Evolutionary conservation across 2,113 vertebrate species (phyloP).

Genomic region (Capreolus pygargus): DNA sequence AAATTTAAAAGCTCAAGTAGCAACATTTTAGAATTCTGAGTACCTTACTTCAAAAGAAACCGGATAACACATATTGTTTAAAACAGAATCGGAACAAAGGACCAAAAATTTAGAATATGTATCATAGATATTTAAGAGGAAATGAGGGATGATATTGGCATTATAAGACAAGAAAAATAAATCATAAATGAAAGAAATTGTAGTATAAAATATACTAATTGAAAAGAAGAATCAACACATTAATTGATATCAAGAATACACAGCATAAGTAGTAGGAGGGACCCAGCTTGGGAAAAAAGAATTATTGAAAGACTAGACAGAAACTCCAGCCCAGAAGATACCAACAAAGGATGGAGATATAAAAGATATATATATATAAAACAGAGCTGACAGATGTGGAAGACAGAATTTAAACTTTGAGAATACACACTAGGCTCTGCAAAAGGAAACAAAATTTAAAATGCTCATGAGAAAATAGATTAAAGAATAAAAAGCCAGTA

Average conservation of each 20-base stretch:
- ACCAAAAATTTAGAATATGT: neutral
- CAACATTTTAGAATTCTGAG: neutral
- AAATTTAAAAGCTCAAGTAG: neutral
- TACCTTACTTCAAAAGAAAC: neutral
- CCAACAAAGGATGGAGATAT: neutral
- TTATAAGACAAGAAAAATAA: neutral
- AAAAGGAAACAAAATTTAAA: neutral
- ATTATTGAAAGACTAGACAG: neutral
- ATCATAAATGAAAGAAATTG: neutral
- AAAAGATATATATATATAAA: neutral
- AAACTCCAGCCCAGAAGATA: neutral
- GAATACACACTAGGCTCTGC: neutral
- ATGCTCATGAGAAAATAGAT: neutral
- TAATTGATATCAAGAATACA: neutral
- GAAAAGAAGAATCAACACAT: neutral
- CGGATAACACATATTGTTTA: neutral
- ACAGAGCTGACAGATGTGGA: neutral
- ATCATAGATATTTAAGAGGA: neutral
- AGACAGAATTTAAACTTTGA: neutral
- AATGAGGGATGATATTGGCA: neutral
- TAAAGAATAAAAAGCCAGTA: neutral
- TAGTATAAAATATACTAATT: neutral
- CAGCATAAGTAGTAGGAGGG: neutral
- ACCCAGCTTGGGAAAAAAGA: neutral
- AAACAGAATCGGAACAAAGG: neutral